These are phyloP conservation scores for Globicephala melas DNA, from an alignment of 2,113 vertebrate genomes.

Conservation along the genomic window DNA sequence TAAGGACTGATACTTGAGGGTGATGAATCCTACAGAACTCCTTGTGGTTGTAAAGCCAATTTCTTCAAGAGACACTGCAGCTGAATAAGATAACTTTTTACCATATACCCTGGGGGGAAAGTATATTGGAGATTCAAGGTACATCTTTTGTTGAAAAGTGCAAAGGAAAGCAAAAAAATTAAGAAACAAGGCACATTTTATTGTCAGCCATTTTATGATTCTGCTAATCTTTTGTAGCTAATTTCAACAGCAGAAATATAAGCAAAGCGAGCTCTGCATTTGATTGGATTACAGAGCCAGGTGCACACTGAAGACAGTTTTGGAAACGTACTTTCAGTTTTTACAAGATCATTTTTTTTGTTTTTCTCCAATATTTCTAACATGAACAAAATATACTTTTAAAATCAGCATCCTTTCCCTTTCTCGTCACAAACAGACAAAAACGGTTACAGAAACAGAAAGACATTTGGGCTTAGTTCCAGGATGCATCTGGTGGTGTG, in stretches of 20 bases:
- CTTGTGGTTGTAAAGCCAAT: background rate
- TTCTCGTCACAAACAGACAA: background rate
- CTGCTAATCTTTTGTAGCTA: conserved; percentile 16
- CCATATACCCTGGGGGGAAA: background rate
- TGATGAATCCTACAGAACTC: conserved; percentile 10
- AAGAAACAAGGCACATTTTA: background rate
- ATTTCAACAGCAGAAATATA: background rate
- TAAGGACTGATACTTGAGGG: background rate
- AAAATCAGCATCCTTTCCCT: background rate
- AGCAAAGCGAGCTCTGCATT: background rate
- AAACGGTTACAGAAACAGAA: background rate
- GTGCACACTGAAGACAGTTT: background rate
- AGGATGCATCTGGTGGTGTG: background rate
- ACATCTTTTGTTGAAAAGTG: background rate
- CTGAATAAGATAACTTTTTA: conserved; percentile 38
- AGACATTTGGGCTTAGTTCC: background rate
- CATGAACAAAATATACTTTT: background rate
- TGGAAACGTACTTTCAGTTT: background rate
- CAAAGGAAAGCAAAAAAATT: conserved; percentile 4
- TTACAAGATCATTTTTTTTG: background rate
- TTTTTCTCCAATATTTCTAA: background rate
- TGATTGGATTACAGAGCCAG: background rate
- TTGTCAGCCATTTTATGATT: background rate
- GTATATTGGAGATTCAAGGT: background rate
- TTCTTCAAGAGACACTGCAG: conserved; percentile 54